Evolutionary conservation across 2,113 vertebrate species (phyloP).

Genomic region (Nannobrachium achirus): DNA sequence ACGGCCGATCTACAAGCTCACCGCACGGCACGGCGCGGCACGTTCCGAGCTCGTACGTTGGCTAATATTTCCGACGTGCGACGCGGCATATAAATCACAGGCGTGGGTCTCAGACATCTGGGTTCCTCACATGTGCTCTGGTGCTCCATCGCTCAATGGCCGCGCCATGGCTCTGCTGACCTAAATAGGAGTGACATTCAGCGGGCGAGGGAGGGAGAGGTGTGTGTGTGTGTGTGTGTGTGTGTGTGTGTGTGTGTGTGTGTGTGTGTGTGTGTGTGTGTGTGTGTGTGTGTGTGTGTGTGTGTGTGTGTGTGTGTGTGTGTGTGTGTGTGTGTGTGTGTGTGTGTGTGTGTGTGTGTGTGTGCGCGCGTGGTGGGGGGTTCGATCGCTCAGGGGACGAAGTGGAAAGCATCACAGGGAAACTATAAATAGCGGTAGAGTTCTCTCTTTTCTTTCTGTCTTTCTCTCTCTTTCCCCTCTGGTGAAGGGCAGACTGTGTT

Average conservation of each 20-base stretch:
- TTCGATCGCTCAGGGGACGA: slow-evolving; percentile 58
- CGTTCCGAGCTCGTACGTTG: no score
- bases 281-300: background rate
- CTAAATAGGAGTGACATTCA: slow-evolving; percentile 72
- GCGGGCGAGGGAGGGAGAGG: slow-evolving; percentile 57
- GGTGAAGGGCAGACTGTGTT: slow-evolving; percentile 54
- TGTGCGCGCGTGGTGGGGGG: slow-evolving; percentile 17
- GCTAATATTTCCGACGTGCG: no score
- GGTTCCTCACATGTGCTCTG: slow-evolving; percentile 43
- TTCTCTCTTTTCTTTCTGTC: slow-evolving; percentile 23
- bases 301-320: slow-evolving; percentile 1
- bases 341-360: no score
- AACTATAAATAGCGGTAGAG: slow-evolving; percentile 59
- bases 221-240: background rate
- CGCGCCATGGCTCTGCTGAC: slow-evolving; percentile 59
- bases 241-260: no score
- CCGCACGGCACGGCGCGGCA: no score
- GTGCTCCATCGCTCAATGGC: slow-evolving; percentile 36
- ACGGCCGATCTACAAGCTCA: no score
- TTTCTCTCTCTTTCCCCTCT: slow-evolving; percentile 40
- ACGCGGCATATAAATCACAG: no score
- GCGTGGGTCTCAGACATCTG: background rate
- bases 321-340: no score
- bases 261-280: background rate
- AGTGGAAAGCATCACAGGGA: slow-evolving; percentile 40